Base-by-base conservation (phyloP, 1,140 invertebrate species). In the Octopus bimaculoides region DNA sequence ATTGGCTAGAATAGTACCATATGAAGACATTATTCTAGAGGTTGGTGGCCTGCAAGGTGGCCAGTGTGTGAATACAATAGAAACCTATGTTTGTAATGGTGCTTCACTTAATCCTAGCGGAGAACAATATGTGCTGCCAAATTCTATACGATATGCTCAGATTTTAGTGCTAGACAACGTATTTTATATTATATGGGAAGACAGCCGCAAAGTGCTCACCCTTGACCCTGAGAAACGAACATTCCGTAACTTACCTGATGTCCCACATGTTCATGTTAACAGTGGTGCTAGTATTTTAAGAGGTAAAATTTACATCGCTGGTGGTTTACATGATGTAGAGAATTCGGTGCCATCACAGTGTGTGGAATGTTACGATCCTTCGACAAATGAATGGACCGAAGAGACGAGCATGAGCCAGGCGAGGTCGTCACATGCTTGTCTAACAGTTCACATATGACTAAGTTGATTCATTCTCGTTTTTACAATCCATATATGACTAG, bases 291-390 rank as follows among this genome's bases (percentile, higher is more conserved):
- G 94, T 54, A 94, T 95, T 71, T 93, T 95, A 10, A 94, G 96
- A 87, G 94, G 94, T 9, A 92, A 93, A 76, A 91, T 97, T 3
- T 96, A 96, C 85, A 94, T 95, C 12, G 94, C 95, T 83, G 96
- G 96, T 5, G 95, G 95, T 12, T 93, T 96, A 75, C 93, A 95
- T 5, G 95, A 95, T 10, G 93, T 95, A 75, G 93, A 86, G 12
- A 85, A 87, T 81, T 83, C 84, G 10, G 85, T 86, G 73, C 85
- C 88, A 26, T 85, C 83, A 55, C 83, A 93, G 77, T 93, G 93
- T 61, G 94, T 95, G 0, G 95, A 97, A 88, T 92, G 94, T 83
- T 97, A 94, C 89, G 94, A 96, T 91, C 95, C 95, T 4, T 90
- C 93, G 71, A 93, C 92, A 5, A 93, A 95, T 86, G 91, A 91